Conservation (phyloP, 2,797 vertebrate species). For the Diplodus puntazzo region DNA sequence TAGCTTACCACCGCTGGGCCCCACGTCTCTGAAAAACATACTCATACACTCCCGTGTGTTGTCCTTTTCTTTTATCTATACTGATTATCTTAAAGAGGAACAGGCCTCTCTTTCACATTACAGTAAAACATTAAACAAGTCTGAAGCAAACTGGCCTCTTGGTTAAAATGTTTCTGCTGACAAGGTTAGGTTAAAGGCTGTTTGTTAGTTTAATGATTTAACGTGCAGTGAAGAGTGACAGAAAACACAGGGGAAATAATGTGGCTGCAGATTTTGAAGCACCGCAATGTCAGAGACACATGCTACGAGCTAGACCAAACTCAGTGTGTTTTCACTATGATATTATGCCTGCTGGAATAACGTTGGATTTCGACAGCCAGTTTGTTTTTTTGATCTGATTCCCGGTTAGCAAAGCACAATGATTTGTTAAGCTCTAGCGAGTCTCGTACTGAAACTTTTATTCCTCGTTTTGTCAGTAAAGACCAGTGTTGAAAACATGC, state of each 20-base stretch:
- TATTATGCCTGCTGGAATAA: neutral
- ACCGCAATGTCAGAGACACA: neutral
- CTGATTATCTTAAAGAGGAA: slow-evolving; percentile 43
- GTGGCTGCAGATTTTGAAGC: neutral
- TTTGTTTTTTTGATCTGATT: neutral
- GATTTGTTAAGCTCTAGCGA: neutral
- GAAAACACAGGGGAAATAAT: neutral
- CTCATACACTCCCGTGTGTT: slow-evolving; percentile 18
- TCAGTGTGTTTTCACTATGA: rapidly evolving
- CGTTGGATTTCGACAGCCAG: neutral
- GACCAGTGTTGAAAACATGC: no score
- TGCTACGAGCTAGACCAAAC: neutral
- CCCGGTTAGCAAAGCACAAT: neutral
- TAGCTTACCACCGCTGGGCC: slow-evolving; percentile 30
- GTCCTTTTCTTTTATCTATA: slow-evolving; percentile 27
- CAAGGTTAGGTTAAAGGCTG: neutral
- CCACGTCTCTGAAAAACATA: slow-evolving; percentile 41
- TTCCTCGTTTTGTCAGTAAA: neutral
- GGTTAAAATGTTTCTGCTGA: neutral
- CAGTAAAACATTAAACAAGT: neutral
- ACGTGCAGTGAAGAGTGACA: neutral
- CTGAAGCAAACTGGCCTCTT: neutral
- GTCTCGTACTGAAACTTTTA: no score
- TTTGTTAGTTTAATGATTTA: neutral
- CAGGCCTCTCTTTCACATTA: slow-evolving; percentile 1